Evolutionary conservation across 2,113 vertebrate genomes (phyloP).

Genomic region (Microcebus griseorufus): DNA sequence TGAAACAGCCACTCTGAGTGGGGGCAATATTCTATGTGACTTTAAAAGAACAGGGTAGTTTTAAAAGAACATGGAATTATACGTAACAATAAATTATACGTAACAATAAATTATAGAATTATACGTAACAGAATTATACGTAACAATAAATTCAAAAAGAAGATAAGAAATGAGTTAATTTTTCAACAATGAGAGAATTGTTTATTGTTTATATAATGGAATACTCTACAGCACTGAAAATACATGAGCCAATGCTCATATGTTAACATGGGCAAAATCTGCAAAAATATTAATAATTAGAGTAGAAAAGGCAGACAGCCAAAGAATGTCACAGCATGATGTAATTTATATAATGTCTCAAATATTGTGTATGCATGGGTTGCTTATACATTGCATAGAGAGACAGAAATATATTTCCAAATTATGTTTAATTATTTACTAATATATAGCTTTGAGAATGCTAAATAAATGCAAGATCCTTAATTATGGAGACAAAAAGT

Average conservation of each 20-base stretch:
- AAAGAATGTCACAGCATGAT: not conserved
- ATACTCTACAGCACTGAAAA: not conserved
- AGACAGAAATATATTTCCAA: not conserved
- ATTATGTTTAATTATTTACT: not conserved
- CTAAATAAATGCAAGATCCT: conserved; percentile 16
- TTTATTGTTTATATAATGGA: not conserved
- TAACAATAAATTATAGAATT: not conserved
- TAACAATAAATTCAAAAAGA: not conserved
- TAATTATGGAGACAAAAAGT: not conserved
- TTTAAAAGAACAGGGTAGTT: not conserved
- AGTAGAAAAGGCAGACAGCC: not conserved
- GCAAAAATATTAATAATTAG: not conserved
- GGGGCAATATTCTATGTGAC: not conserved
- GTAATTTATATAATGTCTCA: not conserved
- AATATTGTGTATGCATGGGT: not conserved
- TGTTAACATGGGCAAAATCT: not conserved
- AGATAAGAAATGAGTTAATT: not conserved
- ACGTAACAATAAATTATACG: not conserved
- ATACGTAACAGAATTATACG: not conserved
- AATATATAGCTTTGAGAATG: not conserved
- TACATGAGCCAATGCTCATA: not conserved
- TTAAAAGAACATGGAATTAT: not conserved
- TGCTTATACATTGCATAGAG: not conserved
- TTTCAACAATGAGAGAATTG: not conserved
- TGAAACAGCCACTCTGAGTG: not conserved